Percentiles rank a stretch among this genome's conserved stretches.
Conservation (phyloP, 2,797 vertebrate species). For the Mus minutoides region DNA sequence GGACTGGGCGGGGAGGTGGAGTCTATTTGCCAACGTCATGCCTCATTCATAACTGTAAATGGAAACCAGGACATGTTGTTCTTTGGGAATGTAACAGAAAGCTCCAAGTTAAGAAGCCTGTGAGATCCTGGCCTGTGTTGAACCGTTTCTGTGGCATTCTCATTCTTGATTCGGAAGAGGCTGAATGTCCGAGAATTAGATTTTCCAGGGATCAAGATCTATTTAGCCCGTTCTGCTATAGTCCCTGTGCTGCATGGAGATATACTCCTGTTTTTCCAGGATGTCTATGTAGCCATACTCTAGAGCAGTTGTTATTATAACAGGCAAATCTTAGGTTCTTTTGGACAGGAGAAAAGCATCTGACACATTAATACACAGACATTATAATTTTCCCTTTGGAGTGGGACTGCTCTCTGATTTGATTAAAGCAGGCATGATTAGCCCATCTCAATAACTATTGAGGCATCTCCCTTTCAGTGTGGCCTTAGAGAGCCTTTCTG, state of each 20-base stretch:
- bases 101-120: background rate
- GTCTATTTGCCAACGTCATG: slow-evolving; percentile 39
- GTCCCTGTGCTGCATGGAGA: background rate
- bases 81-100: slow-evolving; percentile 30
- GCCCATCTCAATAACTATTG: slow-evolving; percentile 25
- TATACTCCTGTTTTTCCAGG: background rate
- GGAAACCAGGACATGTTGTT: slow-evolving; percentile 34
- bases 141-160: slow-evolving; percentile 47
- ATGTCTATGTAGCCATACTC: background rate
- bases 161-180: slow-evolving; percentile 62
- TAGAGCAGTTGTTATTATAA: slow-evolving; percentile 24
- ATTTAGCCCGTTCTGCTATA: slow-evolving; percentile 22
- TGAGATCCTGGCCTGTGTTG: background rate
- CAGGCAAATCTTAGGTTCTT: slow-evolving; percentile 3
- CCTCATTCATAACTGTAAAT: slow-evolving; percentile 55
- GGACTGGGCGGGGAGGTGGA: background rate
- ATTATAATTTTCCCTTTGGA: slow-evolving; percentile 64
- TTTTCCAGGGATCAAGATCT: slow-evolving; percentile 28
- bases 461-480: slow-evolving; percentile 42
- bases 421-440: slow-evolving; percentile 59
- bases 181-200: slow-evolving; percentile 34
- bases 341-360: slow-evolving; percentile 41
- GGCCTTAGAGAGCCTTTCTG: slow-evolving; percentile 24
- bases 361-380: slow-evolving; percentile 51
- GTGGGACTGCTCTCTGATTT: slow-evolving; percentile 50